Evolutionary conservation across 2,888 invertebrate genomes (phyloP).

Genomic region (Synergus laeviventris): DNA sequence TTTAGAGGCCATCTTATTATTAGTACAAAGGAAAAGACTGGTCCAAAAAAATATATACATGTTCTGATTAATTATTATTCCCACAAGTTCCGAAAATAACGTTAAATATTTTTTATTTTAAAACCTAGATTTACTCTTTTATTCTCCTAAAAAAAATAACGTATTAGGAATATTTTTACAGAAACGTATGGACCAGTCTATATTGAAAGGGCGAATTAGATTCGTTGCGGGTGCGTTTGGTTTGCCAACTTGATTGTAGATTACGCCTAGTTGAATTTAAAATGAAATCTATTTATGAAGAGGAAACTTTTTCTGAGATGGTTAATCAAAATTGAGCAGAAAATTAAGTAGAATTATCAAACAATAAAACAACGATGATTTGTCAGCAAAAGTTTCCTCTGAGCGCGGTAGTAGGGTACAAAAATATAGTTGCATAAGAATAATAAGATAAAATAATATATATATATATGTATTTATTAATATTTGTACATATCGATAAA

Average conservation of each 20-base stretch:
- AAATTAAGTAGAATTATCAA: neutral
- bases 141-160: neutral
- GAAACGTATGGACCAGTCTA: slow-evolving; percentile 2
- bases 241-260: neutral
- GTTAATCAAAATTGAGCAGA: neutral
- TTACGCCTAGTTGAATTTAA: slow-evolving; percentile 22
- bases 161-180: neutral
- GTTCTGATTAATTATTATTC: neutral
- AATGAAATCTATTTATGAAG: slow-evolving; percentile 28
- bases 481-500: slow-evolving; percentile 68
- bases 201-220: neutral
- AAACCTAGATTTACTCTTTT: neutral
- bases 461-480: slow-evolving; percentile 58
- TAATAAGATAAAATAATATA: slow-evolving; percentile 45
- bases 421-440: slow-evolving; percentile 26
- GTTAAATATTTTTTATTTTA: neutral
- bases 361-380: neutral
- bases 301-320: slow-evolving; percentile 10
- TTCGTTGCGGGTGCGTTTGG: neutral
- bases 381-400: neutral
- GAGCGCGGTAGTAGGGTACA: slow-evolving; percentile 25
- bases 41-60: slow-evolving; percentile 1
- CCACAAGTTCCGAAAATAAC: no score
- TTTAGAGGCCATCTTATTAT: neutral
- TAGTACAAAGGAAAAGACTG: neutral